These are phyloP conservation scores for Diachasmimorpha longicaudata DNA, from an alignment of 1,140 invertebrate genomes.

Conservation along the genomic window DNA sequence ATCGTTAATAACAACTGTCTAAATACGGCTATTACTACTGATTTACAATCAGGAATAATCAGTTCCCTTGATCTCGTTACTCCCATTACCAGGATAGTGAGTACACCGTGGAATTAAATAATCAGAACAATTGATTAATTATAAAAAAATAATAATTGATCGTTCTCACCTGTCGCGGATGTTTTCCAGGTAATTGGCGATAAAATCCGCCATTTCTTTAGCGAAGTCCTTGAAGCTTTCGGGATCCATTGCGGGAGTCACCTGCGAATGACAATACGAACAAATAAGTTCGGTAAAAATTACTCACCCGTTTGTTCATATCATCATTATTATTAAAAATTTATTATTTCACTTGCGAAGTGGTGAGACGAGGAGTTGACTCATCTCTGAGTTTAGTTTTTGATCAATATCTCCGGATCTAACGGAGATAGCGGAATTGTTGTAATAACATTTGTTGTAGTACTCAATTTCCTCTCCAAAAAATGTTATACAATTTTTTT, in stretches of 20 bases:
- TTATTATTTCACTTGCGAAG: too few relatives aligned
- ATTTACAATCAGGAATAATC: neutral
- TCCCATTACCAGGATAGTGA: neutral
- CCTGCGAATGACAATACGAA: too few relatives aligned
- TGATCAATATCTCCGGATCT: too few relatives aligned
- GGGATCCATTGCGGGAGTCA: constrained; percentile 70
- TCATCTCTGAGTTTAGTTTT: too few relatives aligned
- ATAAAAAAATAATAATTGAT: constrained; percentile 2
- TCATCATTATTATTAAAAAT: too few relatives aligned
- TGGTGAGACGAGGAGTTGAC: too few relatives aligned
- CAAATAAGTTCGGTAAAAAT: too few relatives aligned
- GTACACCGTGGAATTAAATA: neutral
- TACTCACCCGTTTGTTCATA: too few relatives aligned
- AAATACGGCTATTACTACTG: neutral
- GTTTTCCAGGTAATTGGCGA: constrained; percentile 83
- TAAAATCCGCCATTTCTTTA: constrained; percentile 81
- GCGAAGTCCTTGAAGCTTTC: constrained; percentile 80
- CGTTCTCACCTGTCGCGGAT: constrained; percentile 78
- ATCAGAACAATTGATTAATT: neutral
- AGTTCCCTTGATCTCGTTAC: constrained; percentile 3
- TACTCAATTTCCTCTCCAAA: too few relatives aligned
- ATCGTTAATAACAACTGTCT: neutral
- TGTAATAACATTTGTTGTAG: too few relatives aligned
- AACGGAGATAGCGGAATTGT: too few relatives aligned
- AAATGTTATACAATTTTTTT: too few relatives aligned